These are phyloP conservation scores for Odontamblyopus lacepedii DNA, from an alignment of 2,797 vertebrate genomes.

Conservation along the genomic window DNA sequence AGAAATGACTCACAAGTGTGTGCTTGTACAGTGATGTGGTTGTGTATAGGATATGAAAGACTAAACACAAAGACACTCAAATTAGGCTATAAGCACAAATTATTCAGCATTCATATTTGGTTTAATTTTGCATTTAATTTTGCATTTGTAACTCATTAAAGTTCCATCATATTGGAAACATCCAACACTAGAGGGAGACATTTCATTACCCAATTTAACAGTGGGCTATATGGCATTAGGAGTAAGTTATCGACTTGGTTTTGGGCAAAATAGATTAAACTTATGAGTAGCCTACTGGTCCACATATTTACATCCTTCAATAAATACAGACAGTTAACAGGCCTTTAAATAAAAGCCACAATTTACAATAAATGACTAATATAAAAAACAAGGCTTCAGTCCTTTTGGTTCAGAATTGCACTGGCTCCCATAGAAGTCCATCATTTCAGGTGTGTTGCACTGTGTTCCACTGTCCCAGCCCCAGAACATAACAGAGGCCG, in stretches of 20 bases:
- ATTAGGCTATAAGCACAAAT: not conserved
- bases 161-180: not conserved
- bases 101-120: not conserved
- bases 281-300: conserved; percentile 38
- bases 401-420: conserved; percentile 76
- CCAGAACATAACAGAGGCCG: conserved; percentile 53
- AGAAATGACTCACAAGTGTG: not conserved
- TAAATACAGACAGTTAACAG: conserved; percentile 74
- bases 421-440: conserved; percentile 71
- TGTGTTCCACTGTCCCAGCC: conserved; percentile 62
- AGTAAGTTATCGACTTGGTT: not conserved
- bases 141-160: not conserved
- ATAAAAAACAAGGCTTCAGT: conserved; percentile 59
- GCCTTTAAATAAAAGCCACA: conserved; percentile 65
- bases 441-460: conserved; percentile 57
- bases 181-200: conserved; percentile 70
- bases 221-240: not conserved
- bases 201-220: conserved; percentile 46
- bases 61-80: not conserved
- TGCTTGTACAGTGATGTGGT: not conserved
- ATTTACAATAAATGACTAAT: conserved; percentile 57
- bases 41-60: not conserved
- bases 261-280: conserved; percentile 37
- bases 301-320: conserved; percentile 60
- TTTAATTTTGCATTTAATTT: conserved; percentile 1